Conservation (phyloP, 2,113 vertebrate species). For the Kryptolebias marmoratus region DNA sequence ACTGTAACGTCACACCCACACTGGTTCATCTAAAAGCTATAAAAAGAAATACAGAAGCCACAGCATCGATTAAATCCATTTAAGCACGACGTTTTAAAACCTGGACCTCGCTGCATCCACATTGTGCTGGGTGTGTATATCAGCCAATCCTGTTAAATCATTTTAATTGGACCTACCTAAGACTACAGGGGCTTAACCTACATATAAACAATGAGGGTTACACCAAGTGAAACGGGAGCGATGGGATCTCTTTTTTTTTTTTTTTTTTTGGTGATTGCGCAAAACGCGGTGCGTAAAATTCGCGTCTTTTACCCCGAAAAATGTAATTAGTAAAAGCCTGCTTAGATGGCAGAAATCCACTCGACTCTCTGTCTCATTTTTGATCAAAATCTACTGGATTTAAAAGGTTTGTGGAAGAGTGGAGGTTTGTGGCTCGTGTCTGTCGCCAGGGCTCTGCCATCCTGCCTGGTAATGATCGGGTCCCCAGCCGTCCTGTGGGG, state of each 20-base stretch:
- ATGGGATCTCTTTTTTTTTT: too few relatives aligned
- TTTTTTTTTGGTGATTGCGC: conserved; percentile 10
- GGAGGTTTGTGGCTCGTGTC: not conserved
- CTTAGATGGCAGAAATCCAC: too few relatives aligned
- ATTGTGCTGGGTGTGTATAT: not conserved
- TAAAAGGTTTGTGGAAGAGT: not conserved
- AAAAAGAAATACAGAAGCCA: not conserved
- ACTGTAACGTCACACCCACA: conserved; percentile 52
- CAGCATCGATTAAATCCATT: not conserved
- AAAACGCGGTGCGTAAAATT: conserved; percentile 35
- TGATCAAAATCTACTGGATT: too few relatives aligned
- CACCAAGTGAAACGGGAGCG: not conserved
- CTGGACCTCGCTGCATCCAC: not conserved
- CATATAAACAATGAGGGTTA: conserved; percentile 57
- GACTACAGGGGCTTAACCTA: conserved; percentile 41
- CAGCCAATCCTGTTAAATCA: conserved; percentile 17
- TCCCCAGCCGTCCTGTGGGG: conserved; percentile 32
- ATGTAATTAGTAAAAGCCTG: too few relatives aligned
- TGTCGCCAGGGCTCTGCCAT: conserved; percentile 56
- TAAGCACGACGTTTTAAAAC: not conserved
- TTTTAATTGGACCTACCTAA: conserved; percentile 34
- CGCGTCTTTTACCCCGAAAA: too few relatives aligned
- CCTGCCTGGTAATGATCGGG: conserved; percentile 59
- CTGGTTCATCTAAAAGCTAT: conserved; percentile 35
- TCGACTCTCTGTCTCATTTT: too few relatives aligned